Evolutionary conservation across 2,888 invertebrate genomes (phyloP), one percentile per base, ranked within the genome.

Genomic region (Pristionchus arcanus): DNA sequence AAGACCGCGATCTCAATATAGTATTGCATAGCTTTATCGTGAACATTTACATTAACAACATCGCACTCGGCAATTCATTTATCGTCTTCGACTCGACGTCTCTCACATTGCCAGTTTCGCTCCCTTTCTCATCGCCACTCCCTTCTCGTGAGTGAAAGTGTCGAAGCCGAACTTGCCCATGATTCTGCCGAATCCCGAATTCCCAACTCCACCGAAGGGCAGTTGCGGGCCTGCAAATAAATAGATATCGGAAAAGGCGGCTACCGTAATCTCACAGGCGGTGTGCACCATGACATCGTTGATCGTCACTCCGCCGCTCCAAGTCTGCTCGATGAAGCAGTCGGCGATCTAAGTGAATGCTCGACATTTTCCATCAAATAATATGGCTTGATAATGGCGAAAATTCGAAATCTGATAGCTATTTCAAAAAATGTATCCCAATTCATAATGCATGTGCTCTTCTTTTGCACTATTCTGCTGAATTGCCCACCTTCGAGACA

Each of bases 141-240:
- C 0, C 98, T 97, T 93, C 98, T 84, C 53, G 28, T 84, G 53
- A 15, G 53, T 84, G 55, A 55, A 84, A 5, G 59, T 28, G n/a
- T 55, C 84, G 84, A 59, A 84, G 28, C 53, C 84, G 19, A 59
- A 59, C 91, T 95, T 95, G 89, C 99, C 99, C 96, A 98, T 98
- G 96, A 99, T 99, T 4, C 92, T 68, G 68, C 98, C 98, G 96
- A 98, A 97, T 71, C 99, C 99, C 95, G 98, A 98, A 93, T 96
- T 95, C 4, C 99, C 99, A 87, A 99, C 97, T 15, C 99, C 99
- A 89, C 99, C 99, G 95, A 99, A 99, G 0, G 98, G 98, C 91
- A 98, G 96, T 21, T 97, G 97, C 88, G 97, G 97, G 96, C 98
- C 98, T 97, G n/a, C 42, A 42, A 42, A 28, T 4, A 66, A 37